Percentiles rank a stretch among this genome's conserved stretches.
Evolutionary conservation across 92 coral and sea anemone species (phyloP).

Genomic region (Actinostola sp.): DNA sequence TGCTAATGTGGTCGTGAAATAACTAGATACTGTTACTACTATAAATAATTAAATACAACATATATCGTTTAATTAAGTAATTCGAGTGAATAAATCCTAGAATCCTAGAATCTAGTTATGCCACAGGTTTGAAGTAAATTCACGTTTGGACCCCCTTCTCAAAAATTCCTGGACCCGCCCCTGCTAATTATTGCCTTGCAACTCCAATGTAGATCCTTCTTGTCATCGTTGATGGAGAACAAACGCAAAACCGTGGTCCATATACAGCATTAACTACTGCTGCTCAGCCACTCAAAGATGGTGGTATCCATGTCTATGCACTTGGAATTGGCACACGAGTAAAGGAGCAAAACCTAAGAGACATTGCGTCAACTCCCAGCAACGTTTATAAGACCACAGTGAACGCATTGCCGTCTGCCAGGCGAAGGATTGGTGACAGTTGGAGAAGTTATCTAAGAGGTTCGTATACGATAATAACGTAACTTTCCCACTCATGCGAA

Average conservation of each 20-base stretch:
- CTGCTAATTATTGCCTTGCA: not conserved
- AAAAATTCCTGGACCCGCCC: too few species aligned
- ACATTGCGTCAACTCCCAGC: slow-evolving; percentile 45
- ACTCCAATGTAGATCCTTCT: slow-evolving; percentile 47
- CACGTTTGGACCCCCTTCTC: too few species aligned
- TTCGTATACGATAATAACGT: too few species aligned
- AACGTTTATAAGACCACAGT: slow-evolving; percentile 34
- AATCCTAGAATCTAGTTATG: too few species aligned
- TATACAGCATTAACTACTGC: slow-evolving; percentile 56
- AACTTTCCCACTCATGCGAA: too few species aligned
- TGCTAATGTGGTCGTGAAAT: too few species aligned
- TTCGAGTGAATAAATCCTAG: too few species aligned
- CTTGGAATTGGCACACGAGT: slow-evolving; percentile 58
- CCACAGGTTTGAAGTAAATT: too few species aligned
- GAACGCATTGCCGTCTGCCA: slow-evolving; percentile 39
- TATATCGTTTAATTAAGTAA: too few species aligned
- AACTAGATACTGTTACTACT: too few species aligned
- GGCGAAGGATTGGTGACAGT: slow-evolving; percentile 27
- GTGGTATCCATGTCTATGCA: slow-evolving; percentile 50
- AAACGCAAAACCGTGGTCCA: slow-evolving; percentile 50
- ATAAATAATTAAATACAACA: too few species aligned
- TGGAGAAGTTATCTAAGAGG: slow-evolving; percentile 54
- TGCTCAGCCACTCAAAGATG: slow-evolving; percentile 50
- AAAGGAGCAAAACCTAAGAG: slow-evolving; percentile 42
- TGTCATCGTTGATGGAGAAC: slow-evolving; percentile 58